Percentiles rank a stretch among this genome's conserved stretches.
These are phyloP conservation scores for Channallabes apus DNA, from an alignment of 2,797 vertebrate genomes.

Conservation along the genomic window DNA sequence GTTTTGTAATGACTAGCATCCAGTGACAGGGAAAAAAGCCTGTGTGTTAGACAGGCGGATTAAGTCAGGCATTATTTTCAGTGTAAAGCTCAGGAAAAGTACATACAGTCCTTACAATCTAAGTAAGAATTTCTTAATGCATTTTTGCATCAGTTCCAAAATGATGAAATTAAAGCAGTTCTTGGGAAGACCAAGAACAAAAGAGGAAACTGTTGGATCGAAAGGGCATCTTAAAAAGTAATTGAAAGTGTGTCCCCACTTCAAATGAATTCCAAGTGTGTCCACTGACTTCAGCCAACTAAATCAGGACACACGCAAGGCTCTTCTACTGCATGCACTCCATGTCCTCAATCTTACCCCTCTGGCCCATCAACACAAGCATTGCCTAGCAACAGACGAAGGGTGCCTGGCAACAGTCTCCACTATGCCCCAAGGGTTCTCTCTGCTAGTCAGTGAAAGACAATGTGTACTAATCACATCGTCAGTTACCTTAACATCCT, in stretches of 20 bases:
- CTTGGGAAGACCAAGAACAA: neutral
- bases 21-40: neutral
- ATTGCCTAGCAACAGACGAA: constrained; percentile 68
- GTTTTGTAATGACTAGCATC: neutral
- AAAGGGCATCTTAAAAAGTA: constrained; percentile 15
- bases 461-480: constrained; percentile 39
- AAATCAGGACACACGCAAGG: constrained; percentile 24
- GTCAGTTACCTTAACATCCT: constrained; percentile 26
- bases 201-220: neutral
- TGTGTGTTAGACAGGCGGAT: neutral
- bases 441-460: constrained; percentile 34
- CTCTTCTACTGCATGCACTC: constrained; percentile 35
- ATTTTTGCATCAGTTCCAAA: neutral
- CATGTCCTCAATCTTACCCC: constrained; percentile 53
- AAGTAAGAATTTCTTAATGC: neutral
- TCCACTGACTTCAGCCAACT: constrained; percentile 27
- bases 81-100: neutral
- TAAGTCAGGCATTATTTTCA: neutral
- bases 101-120: neutral
- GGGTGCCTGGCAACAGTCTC: constrained; percentile 68
- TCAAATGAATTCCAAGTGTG: constrained; percentile 6
- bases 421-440: constrained; percentile 45
- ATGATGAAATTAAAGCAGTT: too few species aligned
- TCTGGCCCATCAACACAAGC: constrained; percentile 49
- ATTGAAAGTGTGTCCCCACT: constrained; percentile 20